Percentiles rank a stretch among this genome's conserved stretches.
These are phyloP conservation scores for Spinibarbus caldwelli DNA, from an alignment of 2,797 vertebrate species.

Conservation along the genomic window DNA sequence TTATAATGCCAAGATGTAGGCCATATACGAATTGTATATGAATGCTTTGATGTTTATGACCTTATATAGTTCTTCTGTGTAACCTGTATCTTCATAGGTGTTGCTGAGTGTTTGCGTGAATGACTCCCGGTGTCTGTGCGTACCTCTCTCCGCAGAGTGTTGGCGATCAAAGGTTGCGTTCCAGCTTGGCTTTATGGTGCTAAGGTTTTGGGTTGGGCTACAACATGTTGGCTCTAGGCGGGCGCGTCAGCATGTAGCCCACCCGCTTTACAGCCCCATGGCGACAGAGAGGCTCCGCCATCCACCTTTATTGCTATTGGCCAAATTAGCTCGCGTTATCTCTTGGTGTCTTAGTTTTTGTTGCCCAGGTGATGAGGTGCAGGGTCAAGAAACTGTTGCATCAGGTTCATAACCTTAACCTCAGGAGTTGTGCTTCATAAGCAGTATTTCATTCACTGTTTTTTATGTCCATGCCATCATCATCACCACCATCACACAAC, in stretches of 20 bases:
- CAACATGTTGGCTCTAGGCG: conserved; percentile 49
- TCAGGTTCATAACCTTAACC: conserved; percentile 27
- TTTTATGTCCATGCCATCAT: background rate
- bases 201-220: conserved; percentile 56
- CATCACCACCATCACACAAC: background rate
- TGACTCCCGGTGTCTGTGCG: conserved; percentile 51
- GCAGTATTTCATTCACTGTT: conserved; percentile 11
- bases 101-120: conserved; percentile 41
- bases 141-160: conserved; percentile 42
- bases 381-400: conserved; percentile 41
- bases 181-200: conserved; percentile 79
- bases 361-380: conserved; percentile 46
- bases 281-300: conserved; percentile 57
- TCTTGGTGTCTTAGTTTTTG: conserved; percentile 51
- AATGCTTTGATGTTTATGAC: conserved; percentile 41
- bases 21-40: conserved; percentile 14
- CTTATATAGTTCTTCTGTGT: conserved; percentile 19
- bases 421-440: conserved; percentile 51
- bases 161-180: conserved; percentile 80
- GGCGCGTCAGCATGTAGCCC: conserved; percentile 66
- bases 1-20: background rate
- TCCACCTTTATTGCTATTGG: conserved; percentile 63
- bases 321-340: conserved; percentile 58
- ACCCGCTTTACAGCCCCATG: conserved; percentile 57
- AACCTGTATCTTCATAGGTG: conserved; percentile 2